A percentile compares a stretch with the other conserved stretches of the same genome.
phyloP scores from a whole-genome alignment of 2,113 vertebrate genomes.

The Caloenas nicobarica region DNA sequence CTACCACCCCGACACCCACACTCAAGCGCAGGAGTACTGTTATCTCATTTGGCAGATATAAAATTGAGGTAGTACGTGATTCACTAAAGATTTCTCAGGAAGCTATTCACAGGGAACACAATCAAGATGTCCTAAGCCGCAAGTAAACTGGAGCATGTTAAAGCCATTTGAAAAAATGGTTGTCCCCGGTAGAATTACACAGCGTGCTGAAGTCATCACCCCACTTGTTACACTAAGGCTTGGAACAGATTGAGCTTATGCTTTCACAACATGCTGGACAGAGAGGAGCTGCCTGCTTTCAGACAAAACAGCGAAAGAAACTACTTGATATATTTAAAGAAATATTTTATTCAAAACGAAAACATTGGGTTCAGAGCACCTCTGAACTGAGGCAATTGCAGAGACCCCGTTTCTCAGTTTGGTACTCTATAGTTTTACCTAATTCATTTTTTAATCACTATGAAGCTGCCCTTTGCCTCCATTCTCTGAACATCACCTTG shows the following conservation, averaged over 20 bases:
- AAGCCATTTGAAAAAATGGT: neutral
- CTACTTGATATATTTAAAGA: slow-evolving; percentile 2
- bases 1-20: neutral
- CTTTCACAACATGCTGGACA: slow-evolving; percentile 26
- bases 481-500: neutral
- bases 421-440: neutral
- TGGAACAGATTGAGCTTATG: neutral
- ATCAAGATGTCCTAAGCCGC: neutral
- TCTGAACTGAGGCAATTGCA: neutral
- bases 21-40: neutral
- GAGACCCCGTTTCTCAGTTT: neutral
- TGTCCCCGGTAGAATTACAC: neutral
- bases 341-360: slow-evolving; percentile 4
- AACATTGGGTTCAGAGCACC: neutral
- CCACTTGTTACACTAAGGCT: neutral
- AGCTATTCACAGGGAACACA: neutral
- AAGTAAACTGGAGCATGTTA: neutral
- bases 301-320: slow-evolving; percentile 6
- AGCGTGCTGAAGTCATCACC: neutral
- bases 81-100: neutral
- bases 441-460: neutral
- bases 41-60: neutral
- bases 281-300: slow-evolving; percentile 10
- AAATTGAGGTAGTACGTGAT: neutral
- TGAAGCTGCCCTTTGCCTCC: neutral